A percentile compares a stretch with the other conserved stretches of the same genome.
Conservation (phyloP, 1,140 invertebrate species). For the Grapholita molesta region DNA sequence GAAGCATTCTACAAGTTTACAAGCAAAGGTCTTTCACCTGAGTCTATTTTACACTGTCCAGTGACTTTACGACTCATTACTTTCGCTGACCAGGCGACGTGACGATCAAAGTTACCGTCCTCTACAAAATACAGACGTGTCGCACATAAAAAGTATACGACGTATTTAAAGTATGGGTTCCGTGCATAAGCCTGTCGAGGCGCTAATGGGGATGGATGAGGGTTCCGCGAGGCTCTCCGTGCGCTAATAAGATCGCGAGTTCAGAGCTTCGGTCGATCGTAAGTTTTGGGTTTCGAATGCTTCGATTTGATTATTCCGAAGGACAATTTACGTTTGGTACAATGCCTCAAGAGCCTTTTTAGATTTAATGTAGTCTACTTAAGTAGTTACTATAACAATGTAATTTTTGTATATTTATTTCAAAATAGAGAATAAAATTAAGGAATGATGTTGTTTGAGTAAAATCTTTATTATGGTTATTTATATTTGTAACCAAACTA, state of each 20-base stretch:
- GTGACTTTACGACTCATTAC: conserved; percentile 67
- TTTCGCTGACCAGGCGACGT: conserved; percentile 57
- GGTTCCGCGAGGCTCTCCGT: neutral
- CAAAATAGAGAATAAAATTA: too few species aligned
- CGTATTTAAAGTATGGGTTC: conserved; percentile 16
- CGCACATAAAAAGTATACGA: conserved; percentile 13
- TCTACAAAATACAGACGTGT: conserved; percentile 17
- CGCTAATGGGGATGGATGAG: neutral
- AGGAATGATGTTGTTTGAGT: too few species aligned
- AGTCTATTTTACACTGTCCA: conserved; percentile 54
- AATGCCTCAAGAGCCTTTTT: too few species aligned
- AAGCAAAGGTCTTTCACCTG: conserved; percentile 33
- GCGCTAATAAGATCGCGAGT: neutral
- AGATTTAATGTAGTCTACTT: too few species aligned
- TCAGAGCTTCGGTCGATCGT: neutral
- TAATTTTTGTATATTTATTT: too few species aligned
- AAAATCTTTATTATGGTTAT: too few species aligned
- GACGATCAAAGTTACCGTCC: conserved; percentile 32
- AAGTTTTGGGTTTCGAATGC: neutral
- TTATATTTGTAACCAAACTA: too few species aligned
- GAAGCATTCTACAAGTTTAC: neutral
- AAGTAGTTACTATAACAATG: too few species aligned
- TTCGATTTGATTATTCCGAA: neutral
- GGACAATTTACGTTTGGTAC: too few species aligned
- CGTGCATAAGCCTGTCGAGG: conserved; percentile 7